These are phyloP conservation scores for Ceratina japonica DNA, from an alignment of 1,140 invertebrate species.

Conservation along the genomic window DNA sequence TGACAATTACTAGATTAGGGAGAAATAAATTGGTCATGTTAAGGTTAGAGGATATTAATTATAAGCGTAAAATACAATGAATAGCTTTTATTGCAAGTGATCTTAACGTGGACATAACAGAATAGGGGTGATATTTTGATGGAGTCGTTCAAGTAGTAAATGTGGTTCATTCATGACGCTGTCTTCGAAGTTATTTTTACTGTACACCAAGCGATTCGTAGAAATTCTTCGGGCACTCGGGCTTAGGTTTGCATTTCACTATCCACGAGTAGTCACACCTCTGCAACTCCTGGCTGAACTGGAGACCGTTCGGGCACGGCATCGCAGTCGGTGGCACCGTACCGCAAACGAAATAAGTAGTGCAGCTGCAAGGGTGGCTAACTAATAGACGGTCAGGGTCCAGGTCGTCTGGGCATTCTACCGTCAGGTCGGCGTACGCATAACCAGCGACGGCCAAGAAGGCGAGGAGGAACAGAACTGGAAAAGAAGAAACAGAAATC, in stretches of 20 bases:
- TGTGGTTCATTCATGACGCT: too few relatives aligned
- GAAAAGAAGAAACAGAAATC: background rate
- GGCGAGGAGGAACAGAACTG: constrained; percentile 15
- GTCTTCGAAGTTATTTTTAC: background rate
- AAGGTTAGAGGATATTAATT: too few relatives aligned
- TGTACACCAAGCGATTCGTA: background rate
- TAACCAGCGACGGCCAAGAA: background rate
- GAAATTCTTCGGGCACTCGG: background rate
- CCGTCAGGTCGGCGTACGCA: background rate
- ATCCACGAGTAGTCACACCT: background rate
- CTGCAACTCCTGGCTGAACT: background rate
- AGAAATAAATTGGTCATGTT: too few relatives aligned
- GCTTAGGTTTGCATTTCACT: background rate
- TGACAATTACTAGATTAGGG: too few relatives aligned
- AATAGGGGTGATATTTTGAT: too few relatives aligned
- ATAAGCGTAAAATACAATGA: too few relatives aligned
- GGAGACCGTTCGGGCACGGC: background rate
- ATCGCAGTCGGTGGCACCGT: constrained; percentile 73
- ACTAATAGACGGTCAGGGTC: background rate
- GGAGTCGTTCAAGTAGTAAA: too few relatives aligned
- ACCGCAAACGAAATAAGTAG: constrained; percentile 81
- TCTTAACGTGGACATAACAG: too few relatives aligned
- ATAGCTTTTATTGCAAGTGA: too few relatives aligned
- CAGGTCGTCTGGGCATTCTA: background rate
- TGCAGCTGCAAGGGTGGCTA: constrained; percentile 78